phyloP scores from a whole-genome alignment of 2,113 vertebrate genomes.

The Puntigrus tetrazona region DNA sequence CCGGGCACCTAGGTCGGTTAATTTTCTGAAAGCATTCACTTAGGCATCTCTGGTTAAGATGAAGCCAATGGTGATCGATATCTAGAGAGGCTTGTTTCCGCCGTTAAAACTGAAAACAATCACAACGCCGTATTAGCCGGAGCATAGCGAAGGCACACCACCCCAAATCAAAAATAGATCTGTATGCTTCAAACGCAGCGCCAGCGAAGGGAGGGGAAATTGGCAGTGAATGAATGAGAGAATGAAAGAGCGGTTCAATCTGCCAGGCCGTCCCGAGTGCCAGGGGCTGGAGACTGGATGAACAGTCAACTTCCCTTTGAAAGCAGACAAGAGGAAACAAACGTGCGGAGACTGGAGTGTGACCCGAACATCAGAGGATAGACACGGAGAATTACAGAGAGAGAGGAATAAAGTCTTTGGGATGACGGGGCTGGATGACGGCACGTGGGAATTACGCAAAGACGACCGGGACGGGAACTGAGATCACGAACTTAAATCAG shows the following conservation, averaged over 20 bases:
- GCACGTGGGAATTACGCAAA: neutral
- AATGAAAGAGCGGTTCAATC: conserved; percentile 61
- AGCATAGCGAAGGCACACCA: neutral
- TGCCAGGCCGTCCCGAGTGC: conserved; percentile 64
- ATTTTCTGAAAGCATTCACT: neutral
- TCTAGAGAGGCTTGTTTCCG: neutral
- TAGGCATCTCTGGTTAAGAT: neutral
- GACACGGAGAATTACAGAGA: conserved; percentile 66
- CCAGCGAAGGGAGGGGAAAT: conserved; percentile 49
- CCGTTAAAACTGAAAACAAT: neutral
- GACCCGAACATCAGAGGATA: conserved; percentile 68
- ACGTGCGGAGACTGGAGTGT: conserved; percentile 64
- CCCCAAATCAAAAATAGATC: conserved; percentile 8
- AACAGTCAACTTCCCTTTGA: conserved; percentile 66
- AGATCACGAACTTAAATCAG: neutral
- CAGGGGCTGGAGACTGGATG: conserved; percentile 71
- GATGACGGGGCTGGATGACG: neutral
- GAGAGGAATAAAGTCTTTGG: neutral
- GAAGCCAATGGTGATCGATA: neutral
- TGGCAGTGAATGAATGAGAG: conserved; percentile 69
- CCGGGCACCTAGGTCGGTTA: neutral
- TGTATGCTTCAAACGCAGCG: neutral
- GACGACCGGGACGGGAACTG: neutral
- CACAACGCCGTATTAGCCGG: neutral
- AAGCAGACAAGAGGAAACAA: conserved; percentile 69